These are phyloP conservation scores for Zhengitettix transpicula DNA, from an alignment of 2,888 invertebrate species.

Conservation along the genomic window DNA sequence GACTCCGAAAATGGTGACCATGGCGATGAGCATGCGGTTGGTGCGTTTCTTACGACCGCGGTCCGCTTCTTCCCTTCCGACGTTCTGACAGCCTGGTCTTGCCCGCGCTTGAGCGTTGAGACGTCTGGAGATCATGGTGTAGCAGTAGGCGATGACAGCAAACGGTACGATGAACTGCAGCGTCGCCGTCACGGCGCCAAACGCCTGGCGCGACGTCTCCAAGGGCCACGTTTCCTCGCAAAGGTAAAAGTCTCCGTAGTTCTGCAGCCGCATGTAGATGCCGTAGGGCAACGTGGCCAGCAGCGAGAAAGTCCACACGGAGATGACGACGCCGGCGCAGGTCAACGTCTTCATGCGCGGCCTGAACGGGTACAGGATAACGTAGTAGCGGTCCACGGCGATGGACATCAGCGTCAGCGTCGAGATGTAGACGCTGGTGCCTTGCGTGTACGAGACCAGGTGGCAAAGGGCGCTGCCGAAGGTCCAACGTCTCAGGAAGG, in stretches of 20 bases:
- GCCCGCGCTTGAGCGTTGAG: constrained; percentile 66
- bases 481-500: constrained; percentile 76
- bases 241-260: constrained; percentile 30
- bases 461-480: constrained; percentile 86
- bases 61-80: constrained; percentile 78
- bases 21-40: constrained; percentile 92
- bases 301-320: constrained; percentile 82
- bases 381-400: constrained; percentile 92
- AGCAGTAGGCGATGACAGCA: constrained; percentile 84
- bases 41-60: constrained; percentile 79
- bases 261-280: constrained; percentile 43
- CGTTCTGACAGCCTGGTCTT: constrained; percentile 70
- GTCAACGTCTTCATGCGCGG: constrained; percentile 80
- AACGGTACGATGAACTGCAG: constrained; percentile 92
- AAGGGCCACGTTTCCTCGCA: constrained; percentile 88
- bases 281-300: constrained; percentile 83
- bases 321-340: constrained; percentile 67
- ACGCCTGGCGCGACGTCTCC: constrained; percentile 54
- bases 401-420: constrained; percentile 93
- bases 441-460: constrained; percentile 83
- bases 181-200: constrained; percentile 73
- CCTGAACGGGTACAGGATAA: constrained; percentile 89
- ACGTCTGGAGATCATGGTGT: constrained; percentile 77
- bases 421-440: constrained; percentile 93
- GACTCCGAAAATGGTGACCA: constrained; percentile 89